Conservation (phyloP, 2,113 vertebrate species). For the Sebastes fasciatus region DNA sequence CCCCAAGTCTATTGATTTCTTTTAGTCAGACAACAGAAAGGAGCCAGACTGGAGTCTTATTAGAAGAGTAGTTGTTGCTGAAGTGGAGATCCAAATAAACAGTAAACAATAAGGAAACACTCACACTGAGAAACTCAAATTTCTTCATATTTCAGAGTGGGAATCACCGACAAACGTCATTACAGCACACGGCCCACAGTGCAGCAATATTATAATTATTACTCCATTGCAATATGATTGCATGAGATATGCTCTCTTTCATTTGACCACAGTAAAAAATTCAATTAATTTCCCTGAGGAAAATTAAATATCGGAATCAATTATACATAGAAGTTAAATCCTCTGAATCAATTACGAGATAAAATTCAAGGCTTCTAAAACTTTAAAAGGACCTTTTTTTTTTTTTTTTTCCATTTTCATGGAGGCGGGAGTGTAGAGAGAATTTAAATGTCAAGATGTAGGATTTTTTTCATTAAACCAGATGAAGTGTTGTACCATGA, state of each 20-base stretch:
- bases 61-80: neutral
- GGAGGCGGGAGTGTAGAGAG: constrained; percentile 15
- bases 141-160: neutral
- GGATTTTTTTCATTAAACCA: constrained; percentile 45
- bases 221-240: constrained; percentile 9
- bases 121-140: neutral
- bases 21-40: neutral
- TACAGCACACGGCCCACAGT: constrained; percentile 11
- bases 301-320: constrained; percentile 59
- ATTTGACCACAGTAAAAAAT: constrained; percentile 38
- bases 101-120: neutral
- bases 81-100: constrained; percentile 2
- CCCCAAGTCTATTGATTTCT: neutral
- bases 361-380: constrained; percentile 50
- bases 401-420: constrained; percentile 55
- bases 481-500: constrained; percentile 31
- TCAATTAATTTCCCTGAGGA: constrained; percentile 33
- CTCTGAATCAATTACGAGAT: constrained; percentile 48
- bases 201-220: constrained; percentile 27
- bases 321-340: constrained; percentile 56
- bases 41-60: neutral
- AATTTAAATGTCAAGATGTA: constrained; percentile 57
- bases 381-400: constrained; percentile 44
- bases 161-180: neutral
- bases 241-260: constrained; percentile 32